Conservation (phyloP, 2,888 invertebrate genomes). For the Thalpophila matura region DNA sequence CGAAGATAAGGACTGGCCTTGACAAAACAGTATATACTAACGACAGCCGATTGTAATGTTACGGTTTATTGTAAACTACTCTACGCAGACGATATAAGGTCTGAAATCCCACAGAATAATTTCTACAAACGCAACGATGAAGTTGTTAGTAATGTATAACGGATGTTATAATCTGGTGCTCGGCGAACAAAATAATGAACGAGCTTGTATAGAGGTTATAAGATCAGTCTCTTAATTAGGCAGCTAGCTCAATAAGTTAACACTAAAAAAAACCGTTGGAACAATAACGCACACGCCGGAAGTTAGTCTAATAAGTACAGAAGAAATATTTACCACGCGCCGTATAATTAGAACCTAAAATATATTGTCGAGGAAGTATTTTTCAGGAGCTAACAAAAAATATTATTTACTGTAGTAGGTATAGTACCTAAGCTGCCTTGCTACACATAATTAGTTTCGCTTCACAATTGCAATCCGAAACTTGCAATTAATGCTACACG, state of each 20-base stretch:
- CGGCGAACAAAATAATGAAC: constrained; percentile 73
- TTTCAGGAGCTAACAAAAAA: too few species aligned
- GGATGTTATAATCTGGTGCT: constrained; percentile 81
- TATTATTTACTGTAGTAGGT: too few species aligned
- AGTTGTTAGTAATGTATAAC: constrained; percentile 69
- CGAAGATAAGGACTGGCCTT: constrained; percentile 82
- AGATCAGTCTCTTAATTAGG: constrained; percentile 65
- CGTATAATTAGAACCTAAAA: too few species aligned
- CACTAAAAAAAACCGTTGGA: constrained; percentile 36
- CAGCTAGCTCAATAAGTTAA: constrained; percentile 53
- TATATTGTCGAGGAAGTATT: too few species aligned
- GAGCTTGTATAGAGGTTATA: constrained; percentile 67
- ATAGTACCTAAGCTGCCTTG: background rate
- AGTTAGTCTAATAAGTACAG: constrained; percentile 11
- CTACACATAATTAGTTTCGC: background rate
- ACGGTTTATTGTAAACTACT: constrained; percentile 55
- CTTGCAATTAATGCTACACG: constrained; percentile 16
- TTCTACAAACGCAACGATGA: constrained; percentile 42
- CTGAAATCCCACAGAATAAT: constrained; percentile 19
- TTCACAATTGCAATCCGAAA: background rate
- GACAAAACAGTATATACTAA: constrained; percentile 66
- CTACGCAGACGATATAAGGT: constrained; percentile 42
- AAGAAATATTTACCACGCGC: constrained; percentile 11
- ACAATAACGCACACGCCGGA: constrained; percentile 30
- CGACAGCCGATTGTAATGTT: constrained; percentile 41